These are phyloP conservation scores for Polia nebulosa DNA, from an alignment of 2,888 invertebrate species.

Conservation along the genomic window DNA sequence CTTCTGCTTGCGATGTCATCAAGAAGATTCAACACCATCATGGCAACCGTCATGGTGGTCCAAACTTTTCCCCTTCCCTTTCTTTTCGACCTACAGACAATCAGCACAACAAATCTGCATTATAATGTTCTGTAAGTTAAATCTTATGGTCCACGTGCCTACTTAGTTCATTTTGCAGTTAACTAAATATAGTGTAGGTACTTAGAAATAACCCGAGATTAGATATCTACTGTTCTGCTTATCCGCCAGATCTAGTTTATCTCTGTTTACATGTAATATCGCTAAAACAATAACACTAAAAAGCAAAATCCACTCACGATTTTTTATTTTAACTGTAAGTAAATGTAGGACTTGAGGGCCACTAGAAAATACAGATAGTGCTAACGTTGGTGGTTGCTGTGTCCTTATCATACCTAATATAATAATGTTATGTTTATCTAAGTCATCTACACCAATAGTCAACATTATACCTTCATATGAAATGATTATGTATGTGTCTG, in stretches of 20 bases:
- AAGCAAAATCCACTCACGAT: neutral
- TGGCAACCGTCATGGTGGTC: slow-evolving; percentile 93
- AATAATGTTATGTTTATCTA: slow-evolving; percentile 30
- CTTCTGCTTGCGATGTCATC: slow-evolving; percentile 93
- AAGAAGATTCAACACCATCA: slow-evolving; percentile 90
- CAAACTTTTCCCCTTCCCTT: slow-evolving; percentile 93
- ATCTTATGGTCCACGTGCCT: neutral
- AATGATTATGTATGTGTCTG: slow-evolving; percentile 2
- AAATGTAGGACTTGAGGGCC: too few species aligned
- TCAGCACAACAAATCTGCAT: slow-evolving; percentile 83
- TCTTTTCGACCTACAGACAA: slow-evolving; percentile 93
- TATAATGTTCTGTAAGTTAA: slow-evolving; percentile 83
- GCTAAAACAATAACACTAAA: neutral
- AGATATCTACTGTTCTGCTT: slow-evolving; percentile 24
- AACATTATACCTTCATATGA: slow-evolving; percentile 8
- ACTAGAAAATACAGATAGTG: neutral
- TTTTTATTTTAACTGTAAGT: too few species aligned
- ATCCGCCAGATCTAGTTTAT: slow-evolving; percentile 29
- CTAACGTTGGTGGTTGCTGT: neutral
- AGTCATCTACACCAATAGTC: slow-evolving; percentile 6
- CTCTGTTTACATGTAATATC: slow-evolving; percentile 17
- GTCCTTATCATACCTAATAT: neutral
- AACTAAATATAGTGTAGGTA: neutral
- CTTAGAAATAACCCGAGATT: slow-evolving; percentile 10
- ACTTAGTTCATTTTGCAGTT: neutral